Evolutionary conservation across 35 echinoderm and acorn worm species (phyloP).

Genomic region (Lytechinus pictus): DNA sequence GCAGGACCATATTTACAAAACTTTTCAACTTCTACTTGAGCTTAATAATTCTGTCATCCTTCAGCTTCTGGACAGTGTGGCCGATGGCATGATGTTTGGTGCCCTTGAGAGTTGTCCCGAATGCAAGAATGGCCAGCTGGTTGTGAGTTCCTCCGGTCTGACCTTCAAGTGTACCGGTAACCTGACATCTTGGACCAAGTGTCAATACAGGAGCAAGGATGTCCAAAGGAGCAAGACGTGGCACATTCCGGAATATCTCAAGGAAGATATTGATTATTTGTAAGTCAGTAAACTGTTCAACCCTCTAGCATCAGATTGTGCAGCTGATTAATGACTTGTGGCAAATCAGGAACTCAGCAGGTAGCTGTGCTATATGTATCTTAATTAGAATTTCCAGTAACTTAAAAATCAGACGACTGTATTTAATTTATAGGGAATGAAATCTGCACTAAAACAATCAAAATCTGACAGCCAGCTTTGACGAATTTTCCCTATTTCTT

Average conservation of each 20-base stretch:
- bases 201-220: conserved; percentile 59
- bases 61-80: conserved; percentile 80
- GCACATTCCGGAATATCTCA: conserved; percentile 59
- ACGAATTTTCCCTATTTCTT: too few species aligned
- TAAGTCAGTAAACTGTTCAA: conserved; percentile 49
- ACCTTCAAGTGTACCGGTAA: conserved; percentile 81
- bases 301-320: too few species aligned
- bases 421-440: too few species aligned
- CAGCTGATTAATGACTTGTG: too few species aligned
- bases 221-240: conserved; percentile 57
- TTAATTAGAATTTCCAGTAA: too few species aligned
- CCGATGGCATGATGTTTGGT: conserved; percentile 94
- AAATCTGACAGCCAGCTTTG: too few species aligned
- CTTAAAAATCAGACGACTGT: too few species aligned
- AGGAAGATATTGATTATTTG: conserved; percentile 76
- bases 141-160: conserved; percentile 53
- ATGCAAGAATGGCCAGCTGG: conserved; percentile 82
- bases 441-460: too few species aligned
- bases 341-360: too few species aligned
- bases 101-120: conserved; percentile 73
- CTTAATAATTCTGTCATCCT: neutral
- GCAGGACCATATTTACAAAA: too few species aligned
- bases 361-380: too few species aligned
- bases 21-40: neutral
- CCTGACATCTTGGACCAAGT: conserved; percentile 90